Evolutionary conservation across 2,888 invertebrate genomes (phyloP).

Genomic region (Chirona hameri): DNA sequence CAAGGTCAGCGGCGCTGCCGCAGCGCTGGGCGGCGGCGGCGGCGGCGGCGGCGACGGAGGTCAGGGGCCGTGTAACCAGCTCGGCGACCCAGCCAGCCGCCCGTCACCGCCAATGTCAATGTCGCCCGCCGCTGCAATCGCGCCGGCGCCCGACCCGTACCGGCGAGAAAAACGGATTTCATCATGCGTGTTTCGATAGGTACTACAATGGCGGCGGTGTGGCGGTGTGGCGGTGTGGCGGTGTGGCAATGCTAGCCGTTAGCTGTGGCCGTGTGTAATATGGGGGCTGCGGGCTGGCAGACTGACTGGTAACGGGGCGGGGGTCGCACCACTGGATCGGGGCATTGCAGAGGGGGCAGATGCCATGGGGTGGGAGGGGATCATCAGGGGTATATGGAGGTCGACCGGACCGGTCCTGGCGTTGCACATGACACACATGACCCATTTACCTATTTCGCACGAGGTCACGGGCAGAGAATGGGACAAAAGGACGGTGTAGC

Average conservation of each 20-base stretch:
- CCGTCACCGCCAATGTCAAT: slow-evolving; percentile 7
- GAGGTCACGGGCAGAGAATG: too few relatives aligned
- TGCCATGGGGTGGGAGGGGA: too few relatives aligned
- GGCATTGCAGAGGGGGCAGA: too few relatives aligned
- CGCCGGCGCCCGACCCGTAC: neutral
- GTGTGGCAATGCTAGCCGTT: slow-evolving; percentile 5
- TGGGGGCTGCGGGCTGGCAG: neutral
- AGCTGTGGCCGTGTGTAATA: neutral
- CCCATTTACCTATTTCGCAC: too few relatives aligned
- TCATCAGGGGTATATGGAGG: too few relatives aligned
- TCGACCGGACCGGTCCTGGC: too few relatives aligned
- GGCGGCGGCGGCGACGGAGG: neutral
- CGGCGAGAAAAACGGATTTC: neutral
- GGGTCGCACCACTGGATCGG: neutral
- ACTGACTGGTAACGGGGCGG: neutral
- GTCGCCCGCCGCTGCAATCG: neutral
- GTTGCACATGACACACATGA: too few relatives aligned
- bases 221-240: too few relatives aligned
- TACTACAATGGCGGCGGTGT: slow-evolving; percentile 13
- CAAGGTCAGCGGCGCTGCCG: neutral
- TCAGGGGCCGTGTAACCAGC: neutral
- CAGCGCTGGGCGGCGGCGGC: neutral
- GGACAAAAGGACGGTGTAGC: too few relatives aligned
- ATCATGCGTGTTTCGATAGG: slow-evolving; percentile 12
- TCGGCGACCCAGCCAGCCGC: neutral